These are phyloP conservation scores for Liolophura sinensis DNA, from an alignment of 1,140 invertebrate genomes.

Conservation along the genomic window DNA sequence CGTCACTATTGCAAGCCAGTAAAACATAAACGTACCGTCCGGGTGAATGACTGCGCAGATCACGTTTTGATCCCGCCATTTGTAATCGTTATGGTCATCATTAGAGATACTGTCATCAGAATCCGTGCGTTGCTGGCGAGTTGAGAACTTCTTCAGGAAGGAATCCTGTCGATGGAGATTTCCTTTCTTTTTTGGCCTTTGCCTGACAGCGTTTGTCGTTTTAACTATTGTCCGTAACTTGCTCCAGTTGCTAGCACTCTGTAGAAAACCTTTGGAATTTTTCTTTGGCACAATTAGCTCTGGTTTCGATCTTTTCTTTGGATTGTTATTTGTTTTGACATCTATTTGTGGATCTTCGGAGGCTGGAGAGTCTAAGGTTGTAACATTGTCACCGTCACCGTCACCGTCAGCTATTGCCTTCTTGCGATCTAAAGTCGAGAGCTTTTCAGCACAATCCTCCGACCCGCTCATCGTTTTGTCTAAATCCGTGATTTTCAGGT, in stretches of 20 bases:
- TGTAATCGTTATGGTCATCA: slow-evolving; percentile 16
- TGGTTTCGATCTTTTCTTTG: background rate
- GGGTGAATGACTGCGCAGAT: slow-evolving; percentile 80
- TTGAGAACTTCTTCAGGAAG: slow-evolving; percentile 91
- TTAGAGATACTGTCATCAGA: slow-evolving; percentile 14
- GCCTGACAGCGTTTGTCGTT: slow-evolving; percentile 80
- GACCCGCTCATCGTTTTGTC: too few species aligned
- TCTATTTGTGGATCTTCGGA: too few species aligned
- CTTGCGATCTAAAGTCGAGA: too few species aligned
- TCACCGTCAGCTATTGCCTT: too few species aligned
- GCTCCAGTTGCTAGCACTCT: slow-evolving; percentile 71
- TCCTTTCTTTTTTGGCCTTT: slow-evolving; percentile 70
- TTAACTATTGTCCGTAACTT: slow-evolving; percentile 91
- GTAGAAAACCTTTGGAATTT: too few species aligned
- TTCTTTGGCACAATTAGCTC: background rate
- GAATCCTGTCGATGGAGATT: slow-evolving; percentile 91
- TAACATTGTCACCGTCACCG: too few species aligned
- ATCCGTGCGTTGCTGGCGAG: slow-evolving; percentile 67
- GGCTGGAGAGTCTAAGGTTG: too few species aligned
- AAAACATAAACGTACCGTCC: slow-evolving; percentile 93
- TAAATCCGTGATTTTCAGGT: too few species aligned
- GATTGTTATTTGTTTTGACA: background rate
- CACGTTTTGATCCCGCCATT: slow-evolving; percentile 53
- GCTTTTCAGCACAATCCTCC: too few species aligned
- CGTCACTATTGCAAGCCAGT: slow-evolving; percentile 89